Evolutionary conservation across 92 coral and sea anemone species (phyloP), one percentile per base, ranked within the genome.

Genomic region (Epizoanthus fatuus): DNA sequence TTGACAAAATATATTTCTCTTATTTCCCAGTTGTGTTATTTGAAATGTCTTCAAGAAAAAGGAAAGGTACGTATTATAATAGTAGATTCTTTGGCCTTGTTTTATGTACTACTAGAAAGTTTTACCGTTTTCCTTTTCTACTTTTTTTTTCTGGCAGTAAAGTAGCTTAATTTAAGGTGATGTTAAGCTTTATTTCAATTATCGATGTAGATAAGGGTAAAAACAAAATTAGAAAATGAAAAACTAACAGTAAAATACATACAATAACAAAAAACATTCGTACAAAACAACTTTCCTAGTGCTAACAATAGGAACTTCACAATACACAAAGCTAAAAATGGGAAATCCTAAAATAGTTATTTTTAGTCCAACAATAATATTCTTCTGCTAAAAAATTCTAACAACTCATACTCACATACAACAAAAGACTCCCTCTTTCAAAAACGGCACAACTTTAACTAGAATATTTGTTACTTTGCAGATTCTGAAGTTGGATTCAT

Each of bases 401-500:
- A 29, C 0, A 29, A 29, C 35, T 29, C 2, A 29, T 1, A 42
- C 47, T 0, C 47, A 42, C 47, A 42, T 42, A 42, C 7, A 4
- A 7, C 35, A 0, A 0, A 42, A 42, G 5, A 4, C 47, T 42
- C 7, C 7, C 7, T 42, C 47, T 44, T 69, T 69, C 5, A 40
- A 69, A 45, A 44, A 69, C 15, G 25, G 19, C 19, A 69, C 38
- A 69, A 42, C 5, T 15, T 69, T 69, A 3, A 69, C 75, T 4
- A 69, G 11, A 22, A 69, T 69, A 13, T 44, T 69, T 25, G 15
- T 44, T 69, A 69, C 74, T 7, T 42, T 69, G n/a, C 74, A 42
- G 74, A 69, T 25, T 69, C 53, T 69, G 74, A 69, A 40, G 74
- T 69, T 69, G 32, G 74, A 69, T 69, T 69, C 74, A 42, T 69